Evolutionary conservation across 2,113 vertebrate genomes (phyloP).

Genomic region (Epinephelus lanceolatus): DNA sequence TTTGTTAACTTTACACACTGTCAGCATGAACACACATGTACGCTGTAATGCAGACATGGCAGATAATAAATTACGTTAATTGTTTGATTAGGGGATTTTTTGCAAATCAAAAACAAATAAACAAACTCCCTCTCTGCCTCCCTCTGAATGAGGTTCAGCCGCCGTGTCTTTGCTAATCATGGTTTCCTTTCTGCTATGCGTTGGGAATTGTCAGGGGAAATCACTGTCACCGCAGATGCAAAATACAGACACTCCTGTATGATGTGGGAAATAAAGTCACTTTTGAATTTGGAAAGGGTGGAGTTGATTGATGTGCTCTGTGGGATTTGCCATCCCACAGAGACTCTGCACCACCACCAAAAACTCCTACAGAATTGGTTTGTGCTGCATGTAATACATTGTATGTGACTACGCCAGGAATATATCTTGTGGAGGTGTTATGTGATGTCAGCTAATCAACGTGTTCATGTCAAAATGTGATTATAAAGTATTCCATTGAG

Average conservation of each 20-base stretch:
- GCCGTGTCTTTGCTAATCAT: slow-evolving; percentile 34
- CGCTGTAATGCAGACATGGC: background rate
- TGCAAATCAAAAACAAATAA: background rate
- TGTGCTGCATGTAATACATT: slow-evolving; percentile 6
- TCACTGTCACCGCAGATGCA: slow-evolving; percentile 39
- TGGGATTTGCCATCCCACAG: slow-evolving; percentile 28
- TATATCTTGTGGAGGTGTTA: background rate
- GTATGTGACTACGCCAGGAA: background rate
- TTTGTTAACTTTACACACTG: background rate
- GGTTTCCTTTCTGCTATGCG: slow-evolving; percentile 22
- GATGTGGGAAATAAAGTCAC: slow-evolving; percentile 41
- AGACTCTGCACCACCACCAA: background rate
- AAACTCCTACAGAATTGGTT: slow-evolving; percentile 37
- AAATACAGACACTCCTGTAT: slow-evolving; percentile 31
- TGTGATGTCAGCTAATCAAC: background rate
- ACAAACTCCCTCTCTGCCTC: background rate
- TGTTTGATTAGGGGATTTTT: slow-evolving; percentile 8
- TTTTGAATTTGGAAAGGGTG: slow-evolving; percentile 35
- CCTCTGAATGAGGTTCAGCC: slow-evolving; percentile 5
- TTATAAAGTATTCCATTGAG: background rate
- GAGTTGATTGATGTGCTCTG: slow-evolving; percentile 42
- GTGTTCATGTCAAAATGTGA: background rate
- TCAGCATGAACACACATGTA: background rate
- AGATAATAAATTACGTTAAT: background rate
- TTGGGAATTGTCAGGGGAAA: slow-evolving; percentile 60